Evolutionary conservation across 2,888 invertebrate genomes (phyloP).

Genomic region (Laspeyria flexula): DNA sequence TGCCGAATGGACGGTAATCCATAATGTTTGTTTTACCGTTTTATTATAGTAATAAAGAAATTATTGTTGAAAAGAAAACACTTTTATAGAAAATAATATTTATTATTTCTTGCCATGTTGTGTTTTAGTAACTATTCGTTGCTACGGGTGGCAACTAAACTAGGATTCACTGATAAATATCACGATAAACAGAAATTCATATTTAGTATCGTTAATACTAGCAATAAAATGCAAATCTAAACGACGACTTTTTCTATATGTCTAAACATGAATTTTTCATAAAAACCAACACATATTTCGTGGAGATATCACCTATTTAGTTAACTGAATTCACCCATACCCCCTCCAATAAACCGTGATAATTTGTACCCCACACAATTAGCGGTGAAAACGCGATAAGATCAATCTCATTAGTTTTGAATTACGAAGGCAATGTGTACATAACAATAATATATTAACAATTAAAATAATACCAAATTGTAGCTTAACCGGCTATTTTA

Average conservation of each 20-base stretch:
- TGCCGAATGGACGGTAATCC: conserved; percentile 45
- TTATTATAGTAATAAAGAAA: conserved; percentile 39
- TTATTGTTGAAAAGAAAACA: conserved; percentile 11
- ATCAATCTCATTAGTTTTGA: conserved; percentile 12
- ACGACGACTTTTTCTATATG: too few species aligned
- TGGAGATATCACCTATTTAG: too few species aligned
- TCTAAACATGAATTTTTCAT: too few species aligned
- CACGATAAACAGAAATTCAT: too few species aligned
- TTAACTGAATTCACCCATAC: not conserved
- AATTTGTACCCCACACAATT: conserved; percentile 2
- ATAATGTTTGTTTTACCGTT: conserved; percentile 51
- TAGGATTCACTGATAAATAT: too few species aligned
- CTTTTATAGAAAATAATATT: not conserved
- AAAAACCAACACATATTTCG: too few species aligned
- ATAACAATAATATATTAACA: not conserved
- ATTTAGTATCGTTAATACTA: too few species aligned
- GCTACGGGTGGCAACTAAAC: too few species aligned
- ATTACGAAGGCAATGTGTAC: not conserved
- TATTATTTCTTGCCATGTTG: not conserved
- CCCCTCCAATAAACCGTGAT: conserved; percentile 5
- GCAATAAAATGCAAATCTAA: too few species aligned
- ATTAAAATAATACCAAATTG: not conserved
- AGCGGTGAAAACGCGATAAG: conserved; percentile 3
- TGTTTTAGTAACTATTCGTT: not conserved
- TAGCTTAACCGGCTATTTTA: not conserved